Conservation (phyloP, 2,797 vertebrate species). For the Sorex maritimensis region DNA sequence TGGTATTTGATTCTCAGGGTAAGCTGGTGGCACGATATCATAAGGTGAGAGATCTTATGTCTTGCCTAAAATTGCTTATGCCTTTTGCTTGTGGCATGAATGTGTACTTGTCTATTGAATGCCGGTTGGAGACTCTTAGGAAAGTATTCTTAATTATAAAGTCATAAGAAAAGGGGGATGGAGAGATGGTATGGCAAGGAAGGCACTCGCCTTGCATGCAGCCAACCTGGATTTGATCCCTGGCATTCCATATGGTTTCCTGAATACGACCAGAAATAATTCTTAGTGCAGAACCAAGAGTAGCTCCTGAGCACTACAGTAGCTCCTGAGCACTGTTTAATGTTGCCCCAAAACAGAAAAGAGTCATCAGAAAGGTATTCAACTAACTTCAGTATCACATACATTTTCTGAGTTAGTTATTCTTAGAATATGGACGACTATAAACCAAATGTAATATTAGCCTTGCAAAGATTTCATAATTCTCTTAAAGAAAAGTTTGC, state of each 20-base stretch:
- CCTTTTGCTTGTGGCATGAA: neutral
- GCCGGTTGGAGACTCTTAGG: neutral
- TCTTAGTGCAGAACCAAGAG: too few species aligned
- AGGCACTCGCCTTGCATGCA: neutral
- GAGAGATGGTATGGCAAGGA: too few species aligned
- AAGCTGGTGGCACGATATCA: slow-evolving; percentile 85
- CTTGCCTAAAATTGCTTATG: neutral
- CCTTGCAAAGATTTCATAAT: slow-evolving; percentile 12
- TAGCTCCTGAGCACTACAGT: too few species aligned
- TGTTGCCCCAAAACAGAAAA: too few species aligned
- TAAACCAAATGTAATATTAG: neutral
- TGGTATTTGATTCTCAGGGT: slow-evolving; percentile 85
- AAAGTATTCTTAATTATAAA: neutral
- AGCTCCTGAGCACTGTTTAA: too few species aligned
- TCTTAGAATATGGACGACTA: slow-evolving; percentile 15
- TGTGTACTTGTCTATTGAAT: neutral
- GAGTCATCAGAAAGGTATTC: neutral
- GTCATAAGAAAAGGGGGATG: too few species aligned
- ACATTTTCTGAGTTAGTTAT: neutral
- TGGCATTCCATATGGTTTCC: too few species aligned
- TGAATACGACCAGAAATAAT: too few species aligned
- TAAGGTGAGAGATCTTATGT: slow-evolving; percentile 78
- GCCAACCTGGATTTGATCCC: too few species aligned
- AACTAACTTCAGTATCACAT: neutral
- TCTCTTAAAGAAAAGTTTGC: neutral